phyloP scores from a whole-genome alignment of 2,113 vertebrate genomes.

The Plecturocebus donacophilus region DNA sequence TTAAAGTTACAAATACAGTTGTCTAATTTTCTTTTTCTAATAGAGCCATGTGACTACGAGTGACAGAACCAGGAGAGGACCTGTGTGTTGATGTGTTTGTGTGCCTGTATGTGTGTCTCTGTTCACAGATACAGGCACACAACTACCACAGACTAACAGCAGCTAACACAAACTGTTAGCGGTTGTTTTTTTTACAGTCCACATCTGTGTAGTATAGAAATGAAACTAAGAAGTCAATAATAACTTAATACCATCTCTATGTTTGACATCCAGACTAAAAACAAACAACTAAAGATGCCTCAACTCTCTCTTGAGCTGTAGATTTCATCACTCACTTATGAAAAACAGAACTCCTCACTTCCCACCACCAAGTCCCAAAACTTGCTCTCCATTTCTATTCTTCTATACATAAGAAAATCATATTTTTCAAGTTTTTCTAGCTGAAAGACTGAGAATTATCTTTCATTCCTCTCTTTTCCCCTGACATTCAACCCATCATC shows the following conservation, averaged over 20 bases:
- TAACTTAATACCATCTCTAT: not conserved
- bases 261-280: not conserved
- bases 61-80: fast-evolving
- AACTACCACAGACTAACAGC: too few relatives aligned
- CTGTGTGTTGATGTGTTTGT: not conserved
- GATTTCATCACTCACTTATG: not conserved
- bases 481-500: not conserved
- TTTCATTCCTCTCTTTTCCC: not conserved
- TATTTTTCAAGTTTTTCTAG: not conserved
- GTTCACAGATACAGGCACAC: not conserved
- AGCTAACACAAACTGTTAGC: too few relatives aligned
- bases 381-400: not conserved
- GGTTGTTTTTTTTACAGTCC: not conserved
- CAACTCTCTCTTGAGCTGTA: not conserved
- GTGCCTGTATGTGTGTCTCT: not conserved
- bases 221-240: not conserved
- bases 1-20: not conserved
- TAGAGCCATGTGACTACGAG: not conserved
- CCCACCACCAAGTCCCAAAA: not conserved
- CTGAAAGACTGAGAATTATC: not conserved
- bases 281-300: not conserved
- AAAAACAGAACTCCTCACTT: not conserved
- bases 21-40: not conserved
- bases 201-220: not conserved
- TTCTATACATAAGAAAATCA: not conserved